These are phyloP conservation scores for Lutjanus erythropterus DNA, from an alignment of 2,113 vertebrate species.

Conservation along the genomic window DNA sequence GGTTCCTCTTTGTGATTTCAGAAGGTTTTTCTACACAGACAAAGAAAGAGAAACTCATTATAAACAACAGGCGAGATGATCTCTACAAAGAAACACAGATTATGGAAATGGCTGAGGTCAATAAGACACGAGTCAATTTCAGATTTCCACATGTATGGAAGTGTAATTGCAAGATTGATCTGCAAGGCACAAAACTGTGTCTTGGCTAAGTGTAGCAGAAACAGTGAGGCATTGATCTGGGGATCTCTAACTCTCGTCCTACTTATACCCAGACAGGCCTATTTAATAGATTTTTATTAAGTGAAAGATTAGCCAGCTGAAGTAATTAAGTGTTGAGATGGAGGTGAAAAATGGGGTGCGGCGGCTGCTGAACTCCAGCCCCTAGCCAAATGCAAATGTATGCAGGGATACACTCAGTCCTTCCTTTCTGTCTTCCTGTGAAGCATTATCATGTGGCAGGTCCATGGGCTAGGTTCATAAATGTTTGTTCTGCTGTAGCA, in stretches of 20 bases:
- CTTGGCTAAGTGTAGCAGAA: constrained; percentile 28
- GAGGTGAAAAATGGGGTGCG: constrained; percentile 38
- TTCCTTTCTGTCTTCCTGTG: constrained; percentile 5
- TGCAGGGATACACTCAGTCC: constrained; percentile 17
- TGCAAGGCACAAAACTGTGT: constrained; percentile 2
- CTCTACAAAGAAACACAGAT: background rate
- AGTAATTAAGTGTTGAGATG: constrained; percentile 53
- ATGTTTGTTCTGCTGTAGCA: constrained; percentile 35
- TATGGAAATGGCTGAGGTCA: constrained; percentile 2
- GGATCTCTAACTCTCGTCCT: constrained; percentile 43
- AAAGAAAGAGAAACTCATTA: background rate
- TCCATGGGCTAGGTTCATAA: constrained; percentile 32
- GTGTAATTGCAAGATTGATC: constrained; percentile 15
- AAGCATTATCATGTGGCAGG: constrained; percentile 6
- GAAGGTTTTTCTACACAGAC: background rate
- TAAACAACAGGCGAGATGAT: background rate
- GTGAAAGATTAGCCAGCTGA: constrained; percentile 62
- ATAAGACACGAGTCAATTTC: constrained; percentile 9
- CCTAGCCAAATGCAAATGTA: constrained; percentile 46
- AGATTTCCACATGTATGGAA: constrained; percentile 4
- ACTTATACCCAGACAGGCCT: constrained; percentile 35
- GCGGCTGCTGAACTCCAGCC: constrained; percentile 23
- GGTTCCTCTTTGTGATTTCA: background rate
- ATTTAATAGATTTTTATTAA: constrained; percentile 66
- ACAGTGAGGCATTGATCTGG: constrained; percentile 29